Base-by-base conservation (phyloP, 2,113 vertebrate genomes). In the Osmerus mordax region DNA sequence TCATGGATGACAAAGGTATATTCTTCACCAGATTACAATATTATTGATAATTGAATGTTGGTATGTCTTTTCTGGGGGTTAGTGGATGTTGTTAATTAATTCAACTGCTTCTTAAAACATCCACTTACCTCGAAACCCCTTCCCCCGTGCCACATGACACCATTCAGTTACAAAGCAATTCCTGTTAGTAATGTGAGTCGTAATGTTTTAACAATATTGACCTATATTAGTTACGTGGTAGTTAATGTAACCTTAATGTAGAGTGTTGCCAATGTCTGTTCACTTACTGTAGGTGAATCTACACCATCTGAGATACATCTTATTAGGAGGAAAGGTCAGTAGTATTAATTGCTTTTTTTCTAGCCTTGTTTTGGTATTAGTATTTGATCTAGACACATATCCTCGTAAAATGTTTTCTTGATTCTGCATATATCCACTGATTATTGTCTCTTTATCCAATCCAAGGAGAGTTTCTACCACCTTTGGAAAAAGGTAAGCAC, bases 381-480 rank as follows among this genome's bases (percentile, higher is more conserved):
- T 25, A 19, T 29, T 28, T 19, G 21, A 28, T 62, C 15, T 18
- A 56, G 14, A 56, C 5, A n/a, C 1, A 56, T 15, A 56, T n/a
- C 1, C 54, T 16, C 15, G 16, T 64, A 13, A 28, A 16, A 29
- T 11, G 28, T 15, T 29, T 63, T 28, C n/a, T 60, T 60, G 21
- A 60, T 72, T 14, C 28, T 47, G 18, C 51, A 14, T 25, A 29
- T 32, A 29, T 32, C 64, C 5, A 63, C 25, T 15, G 47, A 18
- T 53, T 36, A 53, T 54, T 56, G 29, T 32, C 19, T 59, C 18
- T 66, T 74, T n/a, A 74, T 70, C 70, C 3, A 58, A 72, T 60
- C 76, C 2, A 19, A 93, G 92, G 89, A 54, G 76, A 90, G 86
- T 92, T 93, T 85, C 74, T 92, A 61, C 92, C 92, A 70, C 82